These are phyloP conservation scores for Edolisoma coerulescens DNA, from an alignment of 2,113 vertebrate genomes.

Conservation along the genomic window DNA sequence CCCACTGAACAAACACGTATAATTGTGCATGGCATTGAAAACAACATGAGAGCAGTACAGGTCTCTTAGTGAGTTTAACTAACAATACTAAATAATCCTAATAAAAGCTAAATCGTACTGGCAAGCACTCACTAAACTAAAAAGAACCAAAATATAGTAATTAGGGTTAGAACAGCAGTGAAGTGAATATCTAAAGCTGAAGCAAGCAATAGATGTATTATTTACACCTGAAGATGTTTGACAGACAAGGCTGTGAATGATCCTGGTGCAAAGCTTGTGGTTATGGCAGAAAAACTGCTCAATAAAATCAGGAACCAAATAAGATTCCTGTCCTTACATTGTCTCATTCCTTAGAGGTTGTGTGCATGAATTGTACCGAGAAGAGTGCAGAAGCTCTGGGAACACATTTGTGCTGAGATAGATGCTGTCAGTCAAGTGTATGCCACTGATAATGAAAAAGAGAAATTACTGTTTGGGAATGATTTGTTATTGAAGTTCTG, in stretches of 20 bases:
- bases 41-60: neutral
- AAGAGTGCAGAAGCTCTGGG: neutral
- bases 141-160: neutral
- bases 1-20: fast-evolving
- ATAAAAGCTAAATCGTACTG: neutral
- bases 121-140: neutral
- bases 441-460: constrained; percentile 50
- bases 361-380: neutral
- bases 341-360: neutral
- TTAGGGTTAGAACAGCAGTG: neutral
- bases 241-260: neutral
- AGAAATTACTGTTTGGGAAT: constrained; percentile 55
- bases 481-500: constrained; percentile 68
- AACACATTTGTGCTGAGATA: neutral
- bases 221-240: neutral
- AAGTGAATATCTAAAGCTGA: neutral
- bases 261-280: neutral
- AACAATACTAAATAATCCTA: neutral
- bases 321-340: constrained; percentile 6
- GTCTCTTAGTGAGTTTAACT: neutral
- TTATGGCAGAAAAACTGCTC: neutral
- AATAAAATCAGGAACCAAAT: constrained; percentile 34
- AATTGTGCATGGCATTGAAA: neutral
- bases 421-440: constrained; percentile 53
- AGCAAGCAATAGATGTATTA: neutral